These are phyloP conservation scores for Rousettus leschenaultii DNA, from an alignment of 2,113 vertebrate species.

Conservation along the genomic window DNA sequence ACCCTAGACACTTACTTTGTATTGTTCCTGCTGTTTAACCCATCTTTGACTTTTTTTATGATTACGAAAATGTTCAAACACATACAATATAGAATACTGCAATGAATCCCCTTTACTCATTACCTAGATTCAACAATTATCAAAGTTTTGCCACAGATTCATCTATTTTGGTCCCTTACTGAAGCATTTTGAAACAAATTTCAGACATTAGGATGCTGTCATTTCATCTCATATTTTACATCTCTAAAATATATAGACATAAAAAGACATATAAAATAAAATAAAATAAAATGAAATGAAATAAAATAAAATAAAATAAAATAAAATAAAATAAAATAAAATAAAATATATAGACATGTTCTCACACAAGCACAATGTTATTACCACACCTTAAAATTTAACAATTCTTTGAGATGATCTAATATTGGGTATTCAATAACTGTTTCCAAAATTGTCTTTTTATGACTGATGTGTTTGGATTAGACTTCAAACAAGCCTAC, in stretches of 20 bases:
- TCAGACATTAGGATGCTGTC: not conserved
- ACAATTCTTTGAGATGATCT: not conserved
- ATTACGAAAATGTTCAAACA: not conserved
- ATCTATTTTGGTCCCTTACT: not conserved
- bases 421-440: not conserved
- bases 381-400: not conserved
- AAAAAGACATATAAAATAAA: too few species aligned
- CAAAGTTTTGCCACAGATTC: not conserved
- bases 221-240: not conserved
- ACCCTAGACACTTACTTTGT: not conserved
- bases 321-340: too few species aligned
- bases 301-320: too few species aligned
- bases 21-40: not conserved
- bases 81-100: not conserved
- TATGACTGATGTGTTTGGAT: not conserved
- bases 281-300: too few species aligned
- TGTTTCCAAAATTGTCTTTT: not conserved
- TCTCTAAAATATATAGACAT: not conserved
- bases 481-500: not conserved
- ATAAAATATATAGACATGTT: not conserved
- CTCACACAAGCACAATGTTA: not conserved
- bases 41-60: not conserved
- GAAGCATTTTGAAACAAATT: constrained; percentile 15
- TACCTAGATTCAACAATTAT: not conserved
- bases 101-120: not conserved